Evolutionary conservation across 2,888 invertebrate species (phyloP), one percentile per base, ranked within the genome.

Genomic region (Opisthograptis luteolata): DNA sequence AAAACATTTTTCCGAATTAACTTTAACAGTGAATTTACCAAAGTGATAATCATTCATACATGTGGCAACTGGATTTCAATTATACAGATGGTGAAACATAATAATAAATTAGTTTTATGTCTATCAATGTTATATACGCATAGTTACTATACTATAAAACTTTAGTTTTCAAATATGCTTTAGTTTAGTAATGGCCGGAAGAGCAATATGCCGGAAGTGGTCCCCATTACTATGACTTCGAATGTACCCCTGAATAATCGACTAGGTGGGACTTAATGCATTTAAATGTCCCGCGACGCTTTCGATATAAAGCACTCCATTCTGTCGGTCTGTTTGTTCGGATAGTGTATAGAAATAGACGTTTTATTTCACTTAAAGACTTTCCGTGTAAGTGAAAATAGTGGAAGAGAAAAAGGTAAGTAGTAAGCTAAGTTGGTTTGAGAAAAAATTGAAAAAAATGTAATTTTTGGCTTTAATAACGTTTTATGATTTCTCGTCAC

Each of bases 251-350:
- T 62, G 66, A 71, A 71, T 75, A 75, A 75, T 71, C 70, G 71
- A 69, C 64, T 66, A 62, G 64, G 64, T 68, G 55, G 60, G 60
- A 60, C 66, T 68, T 72, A 74, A 78, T 76, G 76, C 73, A 75
- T 76, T 73, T 73, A 72, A 75, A 75, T 74, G 71, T 68, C 53
- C 53, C 56, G 37, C 49, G 44, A 52, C 40, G 43, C 48, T 66
- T 58, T 53, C 53, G 48, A 52, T 60, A 57, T 58, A 60, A 59
- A 53, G 28, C 47, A 34, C 48, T 49, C 46, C 31, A 42, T 42
- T 36, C 42, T 52, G 51, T 28, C 28, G 15, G 19, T 27, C 25
- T 51, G 36, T 34, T 37, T 56, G 35, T 31, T 27, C 22, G 34
- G 13, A 31, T 19, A 41, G 24, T 35, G 34, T 34, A 8, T 19